Conservation (phyloP, 2,113 vertebrate genomes). For the Pachypanchax playfairii region DNA sequence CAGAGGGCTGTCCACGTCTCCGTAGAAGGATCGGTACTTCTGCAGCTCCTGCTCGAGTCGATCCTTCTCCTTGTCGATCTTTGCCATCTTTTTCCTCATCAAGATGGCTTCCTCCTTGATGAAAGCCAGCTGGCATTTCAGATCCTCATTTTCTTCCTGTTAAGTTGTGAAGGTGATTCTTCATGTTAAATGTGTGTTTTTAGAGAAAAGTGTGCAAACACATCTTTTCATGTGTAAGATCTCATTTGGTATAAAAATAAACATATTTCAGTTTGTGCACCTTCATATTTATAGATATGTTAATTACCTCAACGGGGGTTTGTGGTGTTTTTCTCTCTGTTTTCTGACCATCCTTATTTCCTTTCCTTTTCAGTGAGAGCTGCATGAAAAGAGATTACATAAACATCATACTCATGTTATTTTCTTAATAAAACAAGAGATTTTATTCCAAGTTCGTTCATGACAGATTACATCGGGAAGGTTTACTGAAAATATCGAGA, state of each 20-base stretch:
- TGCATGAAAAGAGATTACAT: conserved; percentile 74
- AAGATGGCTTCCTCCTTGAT: conserved; percentile 95
- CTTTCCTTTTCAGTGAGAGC: conserved; percentile 94
- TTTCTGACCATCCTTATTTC: conserved; percentile 92
- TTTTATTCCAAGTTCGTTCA: too few relatives aligned
- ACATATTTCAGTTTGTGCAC: too few relatives aligned
- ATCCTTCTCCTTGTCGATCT: conserved; percentile 98
- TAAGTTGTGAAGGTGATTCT: not conserved
- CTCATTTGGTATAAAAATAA: too few relatives aligned
- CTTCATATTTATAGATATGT: conserved; percentile 19
- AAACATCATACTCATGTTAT: conserved; percentile 36
- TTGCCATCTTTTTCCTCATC: conserved; percentile 99
- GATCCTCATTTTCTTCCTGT: conserved; percentile 95
- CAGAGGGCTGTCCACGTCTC: conserved; percentile 95
- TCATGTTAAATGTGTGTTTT: too few relatives aligned
- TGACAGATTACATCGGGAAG: too few relatives aligned
- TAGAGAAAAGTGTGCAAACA: too few relatives aligned
- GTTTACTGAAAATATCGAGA: too few relatives aligned
- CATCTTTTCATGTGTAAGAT: conserved; percentile 14
- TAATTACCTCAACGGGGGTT: conserved; percentile 88
- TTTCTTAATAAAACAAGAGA: too few relatives aligned
- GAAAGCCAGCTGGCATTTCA: conserved; percentile 97
- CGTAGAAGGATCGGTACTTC: conserved; percentile 97
- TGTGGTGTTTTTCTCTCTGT: conserved; percentile 89
- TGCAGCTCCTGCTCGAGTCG: conserved; percentile 95